A percentile compares a stretch with the other conserved stretches of the same genome.
phyloP scores from a whole-genome alignment of 2,888 invertebrate genomes.

The Schrankia costaestrigalis region DNA sequence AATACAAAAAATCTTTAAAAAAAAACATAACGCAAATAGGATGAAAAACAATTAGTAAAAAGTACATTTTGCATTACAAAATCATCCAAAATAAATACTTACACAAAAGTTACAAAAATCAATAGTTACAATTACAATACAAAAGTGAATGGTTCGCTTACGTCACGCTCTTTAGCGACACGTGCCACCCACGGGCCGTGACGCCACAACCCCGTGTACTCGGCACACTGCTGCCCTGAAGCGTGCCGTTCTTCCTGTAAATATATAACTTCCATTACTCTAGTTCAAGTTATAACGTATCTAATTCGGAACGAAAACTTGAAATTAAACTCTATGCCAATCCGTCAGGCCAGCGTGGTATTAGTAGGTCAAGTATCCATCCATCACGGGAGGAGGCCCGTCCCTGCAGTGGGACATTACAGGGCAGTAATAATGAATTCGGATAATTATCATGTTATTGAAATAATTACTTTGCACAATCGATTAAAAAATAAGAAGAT shows the following conservation, averaged over 20 bases:
- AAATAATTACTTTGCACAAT: background rate
- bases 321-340: background rate
- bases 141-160: conserved; percentile 31
- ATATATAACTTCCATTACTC: background rate
- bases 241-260: conserved; percentile 58
- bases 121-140: background rate
- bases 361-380: no score
- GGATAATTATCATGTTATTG: background rate
- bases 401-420: no score
- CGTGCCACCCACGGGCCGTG: conserved; percentile 60
- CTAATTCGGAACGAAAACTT: background rate
- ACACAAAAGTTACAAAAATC: background rate
- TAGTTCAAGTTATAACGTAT: background rate
- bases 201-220: conserved; percentile 65
- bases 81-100: background rate
- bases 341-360: no score
- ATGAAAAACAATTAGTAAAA: no score
- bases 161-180: conserved; percentile 49
- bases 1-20: no score
- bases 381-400: no score
- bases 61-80: no score
- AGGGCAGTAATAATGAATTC: no score
- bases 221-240: conserved; percentile 56
- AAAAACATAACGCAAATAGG: no score
- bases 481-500: background rate